Evolutionary conservation across 2,888 invertebrate species (phyloP), one percentile per base, ranked within the genome.

Genomic region (Toxonevra muliebris): DNA sequence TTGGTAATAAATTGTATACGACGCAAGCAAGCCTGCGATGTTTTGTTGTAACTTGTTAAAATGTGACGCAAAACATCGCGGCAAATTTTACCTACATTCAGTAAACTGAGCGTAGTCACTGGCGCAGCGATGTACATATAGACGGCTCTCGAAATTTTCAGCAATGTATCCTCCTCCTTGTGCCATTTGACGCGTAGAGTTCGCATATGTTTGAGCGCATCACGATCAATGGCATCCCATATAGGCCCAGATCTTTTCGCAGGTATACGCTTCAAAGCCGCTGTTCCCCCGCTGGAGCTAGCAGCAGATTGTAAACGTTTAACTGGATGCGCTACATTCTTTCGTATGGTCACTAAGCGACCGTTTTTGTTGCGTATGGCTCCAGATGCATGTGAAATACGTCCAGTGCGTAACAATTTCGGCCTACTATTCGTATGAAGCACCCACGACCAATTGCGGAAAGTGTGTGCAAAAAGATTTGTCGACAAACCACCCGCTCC

Each of bases 401-500:
- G 70, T 1, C 71, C 69, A 12, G 60, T 71, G 30, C 66, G 69
- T 4, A 62, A 11, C 53, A 61, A 65, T 42, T 63, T 66, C 3
- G 71, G 15, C 17, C 71, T 75, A 15, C 69, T 70, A 17, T 74
- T 74, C 5, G 71, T 69, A 19, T 75, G 80, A 4, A 77, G 69
- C 3, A 81, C 74, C 88, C 88, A 88, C 42, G 87, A 87, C 92
- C 92, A 92, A 74, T 90, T 91, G 15, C 89, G 86, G 69, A 88
- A 88, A 4, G 90, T 80, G 76, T 91, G 90, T 0, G 90, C 84
- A 85, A 90, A 93, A 19, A 93, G 85, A 0, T 88, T 86, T 0
- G 92, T 91, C 79, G 93, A 92, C 0, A 92, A 84, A 0, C 94
- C 93, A 13, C 88, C 92, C 0, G 93, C 83, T 2, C 83, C 85